Evolutionary conservation across 2,888 invertebrate species (phyloP).

Genomic region (Ptilodon capucinus): DNA sequence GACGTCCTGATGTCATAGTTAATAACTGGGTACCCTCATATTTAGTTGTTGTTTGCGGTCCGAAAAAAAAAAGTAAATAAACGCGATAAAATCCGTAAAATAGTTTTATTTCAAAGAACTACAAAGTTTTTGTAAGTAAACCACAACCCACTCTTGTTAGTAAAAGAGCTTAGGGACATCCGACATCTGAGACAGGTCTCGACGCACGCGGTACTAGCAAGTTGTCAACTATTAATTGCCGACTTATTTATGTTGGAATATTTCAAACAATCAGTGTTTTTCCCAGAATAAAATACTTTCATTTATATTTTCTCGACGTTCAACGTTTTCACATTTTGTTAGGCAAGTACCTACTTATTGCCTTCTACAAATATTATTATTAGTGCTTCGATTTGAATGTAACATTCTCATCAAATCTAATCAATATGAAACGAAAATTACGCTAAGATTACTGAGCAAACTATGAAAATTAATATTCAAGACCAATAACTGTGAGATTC

Average conservation of each 20-base stretch:
- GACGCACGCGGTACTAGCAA: background rate
- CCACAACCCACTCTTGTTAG: background rate
- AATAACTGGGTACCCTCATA: too few species aligned
- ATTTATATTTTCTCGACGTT: too few species aligned
- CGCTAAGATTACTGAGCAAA: background rate
- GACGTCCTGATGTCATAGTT: too few species aligned
- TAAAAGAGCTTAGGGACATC: background rate
- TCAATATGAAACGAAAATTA: background rate
- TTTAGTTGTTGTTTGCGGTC: too few species aligned
- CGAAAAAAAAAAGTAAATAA: too few species aligned
- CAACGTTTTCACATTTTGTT: too few species aligned
- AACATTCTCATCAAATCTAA: background rate
- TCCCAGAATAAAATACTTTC: too few species aligned
- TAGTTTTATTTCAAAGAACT: too few species aligned
- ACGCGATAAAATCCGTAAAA: too few species aligned
- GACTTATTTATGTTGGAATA: background rate
- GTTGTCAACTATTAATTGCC: background rate
- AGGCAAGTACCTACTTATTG: too few species aligned
- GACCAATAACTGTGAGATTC: background rate
- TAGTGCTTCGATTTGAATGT: too few species aligned
- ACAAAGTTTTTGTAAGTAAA: constrained; percentile 24
- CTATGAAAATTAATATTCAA: background rate
- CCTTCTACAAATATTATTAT: too few species aligned
- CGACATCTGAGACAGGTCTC: background rate
- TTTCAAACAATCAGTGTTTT: background rate